phyloP scores from a whole-genome alignment of 2,888 invertebrate species.

The Himalopsyche kuldschensis region DNA sequence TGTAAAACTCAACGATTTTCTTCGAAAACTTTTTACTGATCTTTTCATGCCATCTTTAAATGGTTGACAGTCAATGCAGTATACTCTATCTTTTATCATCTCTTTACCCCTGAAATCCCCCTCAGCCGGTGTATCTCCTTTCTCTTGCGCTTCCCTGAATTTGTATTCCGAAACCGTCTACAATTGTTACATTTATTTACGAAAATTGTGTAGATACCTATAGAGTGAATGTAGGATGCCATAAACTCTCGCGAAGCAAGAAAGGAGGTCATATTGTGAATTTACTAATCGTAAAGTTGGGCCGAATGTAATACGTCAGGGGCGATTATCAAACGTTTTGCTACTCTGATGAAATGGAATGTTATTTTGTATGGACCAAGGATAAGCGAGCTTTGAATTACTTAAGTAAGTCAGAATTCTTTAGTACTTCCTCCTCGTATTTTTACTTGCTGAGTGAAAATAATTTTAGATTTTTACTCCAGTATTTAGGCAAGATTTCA shows the following conservation, averaged over 20 bases:
- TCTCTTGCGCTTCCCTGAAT: conserved; percentile 2
- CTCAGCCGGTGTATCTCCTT: not conserved
- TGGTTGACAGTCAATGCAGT: not conserved
- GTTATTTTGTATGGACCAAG: not conserved
- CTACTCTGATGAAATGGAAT: not conserved
- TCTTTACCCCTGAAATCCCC: not conserved
- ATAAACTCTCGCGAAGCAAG: conserved; percentile 23
- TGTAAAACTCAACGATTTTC: no score
- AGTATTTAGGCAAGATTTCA: no score
- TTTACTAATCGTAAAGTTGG: conserved; percentile 24
- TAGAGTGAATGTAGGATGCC: conserved; percentile 22
- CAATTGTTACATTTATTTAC: conserved; percentile 29
- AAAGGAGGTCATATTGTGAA: conserved; percentile 25
- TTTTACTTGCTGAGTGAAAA: no score
- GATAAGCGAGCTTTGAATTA: not conserved
- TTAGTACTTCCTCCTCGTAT: not conserved
- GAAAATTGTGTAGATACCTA: conserved; percentile 25
- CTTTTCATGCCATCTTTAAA: not conserved
- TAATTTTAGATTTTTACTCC: no score
- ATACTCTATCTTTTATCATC: not conserved
- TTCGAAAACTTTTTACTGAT: no score
- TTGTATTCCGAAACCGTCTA: conserved; percentile 17
- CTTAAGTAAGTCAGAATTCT: not conserved
- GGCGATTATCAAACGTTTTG: not conserved
- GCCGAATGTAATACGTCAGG: not conserved